A percentile compares a stretch with the other conserved stretches of the same genome.
phyloP scores from a whole-genome alignment of 2,888 invertebrate species.

The Rhyacophila evoluta region DNA sequence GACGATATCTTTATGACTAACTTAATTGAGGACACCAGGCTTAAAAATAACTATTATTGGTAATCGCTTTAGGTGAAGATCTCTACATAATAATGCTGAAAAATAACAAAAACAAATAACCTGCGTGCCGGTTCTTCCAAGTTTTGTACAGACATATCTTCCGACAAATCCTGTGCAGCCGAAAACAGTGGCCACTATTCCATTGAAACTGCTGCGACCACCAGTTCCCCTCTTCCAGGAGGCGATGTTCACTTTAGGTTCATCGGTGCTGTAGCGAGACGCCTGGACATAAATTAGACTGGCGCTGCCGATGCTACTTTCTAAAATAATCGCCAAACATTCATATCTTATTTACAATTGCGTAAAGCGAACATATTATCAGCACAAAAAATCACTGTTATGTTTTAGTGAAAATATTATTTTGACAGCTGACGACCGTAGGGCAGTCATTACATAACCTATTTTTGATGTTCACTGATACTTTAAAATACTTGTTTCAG shows the following conservation, averaged over 20 bases:
- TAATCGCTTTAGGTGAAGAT: too few relatives aligned
- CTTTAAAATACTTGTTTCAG: too few relatives aligned
- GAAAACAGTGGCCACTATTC: conserved; percentile 97
- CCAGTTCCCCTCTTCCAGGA: conserved; percentile 86
- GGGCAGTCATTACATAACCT: conserved; percentile 42
- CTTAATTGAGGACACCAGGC: too few relatives aligned
- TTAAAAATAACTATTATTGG: too few relatives aligned
- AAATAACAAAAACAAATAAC: too few relatives aligned
- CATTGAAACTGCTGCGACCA: conserved; percentile 96
- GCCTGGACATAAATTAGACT: conserved; percentile 67
- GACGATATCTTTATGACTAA: too few relatives aligned
- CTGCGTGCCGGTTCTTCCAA: conserved; percentile 90
- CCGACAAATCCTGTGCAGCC: conserved; percentile 94
- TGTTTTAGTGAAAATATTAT: conserved; percentile 26
- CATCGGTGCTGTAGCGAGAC: conserved; percentile 69
- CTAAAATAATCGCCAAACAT: conserved; percentile 57
- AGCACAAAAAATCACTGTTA: too few relatives aligned
- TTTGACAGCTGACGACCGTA: conserved; percentile 46
- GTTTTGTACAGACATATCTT: conserved; percentile 85
- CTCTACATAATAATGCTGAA: too few relatives aligned
- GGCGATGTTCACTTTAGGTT: conserved; percentile 71
- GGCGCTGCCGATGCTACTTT: conserved; percentile 61
- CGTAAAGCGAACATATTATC: too few relatives aligned
- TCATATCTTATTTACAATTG: too few relatives aligned
- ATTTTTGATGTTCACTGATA: background rate